Evolutionary conservation across 2,113 vertebrate genomes (phyloP).

Genomic region (Corythoichthys haematopterus): DNA sequence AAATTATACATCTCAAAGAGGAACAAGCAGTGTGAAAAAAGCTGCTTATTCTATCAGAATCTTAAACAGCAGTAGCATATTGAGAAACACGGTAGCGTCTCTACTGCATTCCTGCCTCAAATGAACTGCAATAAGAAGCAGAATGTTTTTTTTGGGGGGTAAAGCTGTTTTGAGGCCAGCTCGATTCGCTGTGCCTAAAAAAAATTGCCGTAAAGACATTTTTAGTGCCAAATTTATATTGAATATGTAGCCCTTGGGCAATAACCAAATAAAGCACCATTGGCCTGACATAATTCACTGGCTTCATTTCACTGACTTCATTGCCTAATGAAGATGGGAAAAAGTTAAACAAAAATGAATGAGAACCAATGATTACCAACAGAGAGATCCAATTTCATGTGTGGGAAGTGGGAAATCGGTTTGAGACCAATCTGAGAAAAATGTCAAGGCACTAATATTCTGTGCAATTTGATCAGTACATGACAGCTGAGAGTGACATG

Average conservation of each 20-base stretch:
- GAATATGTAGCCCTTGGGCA: constrained; percentile 10
- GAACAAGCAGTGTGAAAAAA: neutral
- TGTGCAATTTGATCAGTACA: neutral
- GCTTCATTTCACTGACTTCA: no score
- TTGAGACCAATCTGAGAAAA: neutral
- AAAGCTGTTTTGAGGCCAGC: constrained; percentile 31
- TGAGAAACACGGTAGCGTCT: neutral
- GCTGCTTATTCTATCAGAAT: neutral
- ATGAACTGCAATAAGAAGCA: constrained; percentile 13
- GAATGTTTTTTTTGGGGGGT: constrained; percentile 17
- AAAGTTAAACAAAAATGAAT: neutral
- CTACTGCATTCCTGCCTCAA: constrained; percentile 28
- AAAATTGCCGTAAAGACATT: constrained; percentile 23
- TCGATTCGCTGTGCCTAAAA: constrained; percentile 19
- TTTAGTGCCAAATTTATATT: constrained; percentile 40
- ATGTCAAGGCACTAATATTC: neutral
- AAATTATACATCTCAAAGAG: constrained; percentile 15
- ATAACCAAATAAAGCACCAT: constrained; percentile 26
- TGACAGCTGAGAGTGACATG: constrained; percentile 5
- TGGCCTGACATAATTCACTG: constrained; percentile 7
- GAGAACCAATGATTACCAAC: neutral
- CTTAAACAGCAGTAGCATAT: neutral
- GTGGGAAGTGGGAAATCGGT: neutral
- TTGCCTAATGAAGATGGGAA: neutral
- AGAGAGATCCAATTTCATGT: neutral